phyloP scores from a whole-genome alignment of 2,113 vertebrate species.

The Chelonoidis abingdonii region DNA sequence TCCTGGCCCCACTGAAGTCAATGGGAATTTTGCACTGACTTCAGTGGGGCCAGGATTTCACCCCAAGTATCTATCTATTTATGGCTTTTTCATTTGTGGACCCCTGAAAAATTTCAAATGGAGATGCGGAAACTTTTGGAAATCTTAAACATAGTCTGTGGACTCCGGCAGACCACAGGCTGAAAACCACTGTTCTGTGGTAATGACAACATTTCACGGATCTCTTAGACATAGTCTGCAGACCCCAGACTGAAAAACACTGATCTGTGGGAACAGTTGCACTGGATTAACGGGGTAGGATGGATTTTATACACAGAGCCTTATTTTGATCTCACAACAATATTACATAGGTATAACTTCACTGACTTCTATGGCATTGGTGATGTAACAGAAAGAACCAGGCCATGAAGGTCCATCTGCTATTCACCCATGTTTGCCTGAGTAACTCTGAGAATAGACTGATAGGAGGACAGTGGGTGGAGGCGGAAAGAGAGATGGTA shows the following conservation, averaged over 20 bases:
- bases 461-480: background rate
- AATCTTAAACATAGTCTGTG: no score
- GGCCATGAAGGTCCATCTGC: background rate
- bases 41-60: background rate
- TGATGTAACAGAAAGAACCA: slow-evolving; percentile 46
- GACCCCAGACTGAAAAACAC: no score
- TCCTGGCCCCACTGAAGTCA: background rate
- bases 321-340: background rate
- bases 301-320: background rate
- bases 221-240: no score
- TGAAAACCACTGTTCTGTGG: no score
- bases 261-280: background rate
- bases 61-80: background rate
- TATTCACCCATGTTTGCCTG: background rate
- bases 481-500: background rate
- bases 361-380: background rate
- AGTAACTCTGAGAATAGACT: slow-evolving; percentile 13
- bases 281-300: background rate
- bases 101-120: no score
- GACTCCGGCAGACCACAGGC: no score
- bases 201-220: no score
- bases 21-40: background rate
- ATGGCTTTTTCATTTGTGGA: no score
- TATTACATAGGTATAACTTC: background rate
- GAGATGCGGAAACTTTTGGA: no score